Conservation (phyloP, 2,797 vertebrate genomes). For the Halcyon smyrnensis region DNA sequence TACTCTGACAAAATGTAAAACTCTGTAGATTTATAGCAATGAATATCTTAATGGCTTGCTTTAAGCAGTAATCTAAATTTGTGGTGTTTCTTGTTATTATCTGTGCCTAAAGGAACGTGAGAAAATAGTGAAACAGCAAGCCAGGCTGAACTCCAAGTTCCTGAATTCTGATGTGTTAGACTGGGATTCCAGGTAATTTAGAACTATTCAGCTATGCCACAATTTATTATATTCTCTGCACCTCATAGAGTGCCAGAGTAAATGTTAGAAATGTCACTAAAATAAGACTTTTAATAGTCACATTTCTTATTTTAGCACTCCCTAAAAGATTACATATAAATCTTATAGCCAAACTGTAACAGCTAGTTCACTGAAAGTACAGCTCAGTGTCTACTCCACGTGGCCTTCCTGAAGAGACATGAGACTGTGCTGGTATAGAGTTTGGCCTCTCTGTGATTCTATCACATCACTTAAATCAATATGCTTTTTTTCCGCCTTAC, state of each 20-base stretch:
- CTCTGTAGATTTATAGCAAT: not conserved
- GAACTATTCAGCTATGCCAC: not conserved
- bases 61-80: slow-evolving; percentile 3
- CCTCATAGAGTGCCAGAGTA: not conserved
- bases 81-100: slow-evolving; percentile 64
- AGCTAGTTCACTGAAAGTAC: not conserved
- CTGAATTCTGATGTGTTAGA: slow-evolving; percentile 38
- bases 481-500: not conserved
- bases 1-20: not conserved
- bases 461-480: not conserved
- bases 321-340: not conserved
- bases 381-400: not conserved
- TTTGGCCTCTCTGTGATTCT: not conserved
- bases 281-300: not conserved
- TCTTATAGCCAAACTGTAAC: not conserved
- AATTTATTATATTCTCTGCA: not conserved
- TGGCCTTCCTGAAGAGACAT: not conserved
- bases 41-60: slow-evolving; percentile 4
- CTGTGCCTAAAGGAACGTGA: slow-evolving; percentile 74
- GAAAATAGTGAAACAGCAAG: slow-evolving; percentile 58
- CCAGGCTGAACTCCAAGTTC: not conserved
- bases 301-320: not conserved
- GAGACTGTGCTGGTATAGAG: not conserved
- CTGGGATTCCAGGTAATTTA: slow-evolving; percentile 69
- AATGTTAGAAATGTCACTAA: not conserved